Conservation (phyloP, 2,113 vertebrate species). For the Sinocyclocheilus anshuiensis region DNA sequence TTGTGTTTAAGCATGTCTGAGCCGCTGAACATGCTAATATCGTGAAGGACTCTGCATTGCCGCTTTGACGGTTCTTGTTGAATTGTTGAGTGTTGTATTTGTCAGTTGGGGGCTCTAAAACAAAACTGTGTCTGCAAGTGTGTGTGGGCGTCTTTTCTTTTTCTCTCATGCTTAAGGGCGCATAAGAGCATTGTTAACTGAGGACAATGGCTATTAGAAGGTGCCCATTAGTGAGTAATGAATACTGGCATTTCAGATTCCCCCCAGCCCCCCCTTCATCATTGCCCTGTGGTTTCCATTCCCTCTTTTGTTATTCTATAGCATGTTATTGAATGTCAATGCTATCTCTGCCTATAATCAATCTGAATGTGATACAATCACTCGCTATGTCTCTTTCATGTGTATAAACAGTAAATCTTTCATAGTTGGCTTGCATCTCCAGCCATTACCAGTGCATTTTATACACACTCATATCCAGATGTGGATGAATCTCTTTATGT, state of each 20-base stretch:
- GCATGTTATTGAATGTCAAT: constrained; percentile 6
- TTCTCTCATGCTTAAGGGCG: constrained; percentile 27
- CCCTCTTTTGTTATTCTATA: neutral
- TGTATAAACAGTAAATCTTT: neutral
- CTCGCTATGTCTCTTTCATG: neutral
- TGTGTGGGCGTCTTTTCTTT: neutral
- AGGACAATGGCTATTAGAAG: constrained; percentile 33
- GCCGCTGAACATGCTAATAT: no score
- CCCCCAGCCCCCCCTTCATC: no score
- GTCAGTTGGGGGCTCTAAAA: constrained; percentile 11
- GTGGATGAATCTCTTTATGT: neutral
- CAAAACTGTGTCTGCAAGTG: neutral
- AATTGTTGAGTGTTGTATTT: neutral
- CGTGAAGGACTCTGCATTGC: no score
- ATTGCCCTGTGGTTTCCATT: neutral
- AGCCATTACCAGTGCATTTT: neutral
- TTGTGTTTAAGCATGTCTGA: no score
- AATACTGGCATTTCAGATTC: constrained; percentile 13
- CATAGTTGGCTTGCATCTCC: neutral
- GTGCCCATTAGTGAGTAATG: constrained; percentile 19
- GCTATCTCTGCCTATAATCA: neutral
- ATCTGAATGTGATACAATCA: constrained; percentile 1
- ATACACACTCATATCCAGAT: neutral
- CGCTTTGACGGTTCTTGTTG: neutral
- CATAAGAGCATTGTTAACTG: constrained; percentile 30